Base-by-base conservation (phyloP, 92 coral and sea anemone genomes). In the Parazoanthus swiftii region DNA sequence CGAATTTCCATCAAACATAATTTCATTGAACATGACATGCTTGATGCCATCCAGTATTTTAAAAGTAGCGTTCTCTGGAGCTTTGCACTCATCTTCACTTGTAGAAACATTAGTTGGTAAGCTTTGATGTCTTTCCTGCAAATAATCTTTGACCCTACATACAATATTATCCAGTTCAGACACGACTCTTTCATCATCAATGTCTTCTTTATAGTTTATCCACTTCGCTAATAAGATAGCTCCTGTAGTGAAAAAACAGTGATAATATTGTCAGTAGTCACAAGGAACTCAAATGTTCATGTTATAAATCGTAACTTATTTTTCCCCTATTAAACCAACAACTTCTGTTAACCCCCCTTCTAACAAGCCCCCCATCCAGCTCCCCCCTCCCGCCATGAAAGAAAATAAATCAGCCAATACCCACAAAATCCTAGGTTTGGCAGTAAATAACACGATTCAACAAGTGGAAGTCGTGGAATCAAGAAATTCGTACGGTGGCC, bases 201-300 rank as follows among this genome's bases (percentile, higher is more conserved):
- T 81, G 51, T 90, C 89, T 68, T 89, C 92, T 39, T 88, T 89
- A 88, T 92, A 77, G 35, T 93, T 90, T 76, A 96, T 88, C 98
- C 98, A 96, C 81, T 91, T 93, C 72, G 95, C 95, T 81, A 96
- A 82, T 50, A 96, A 85, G 50, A 93, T 78, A 59, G 98, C 96
- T 83, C 98, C 98, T 96, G 86, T 72, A 48, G 67, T 46, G 38
- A 80, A 58, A 35, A 70, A 74, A n/a, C 51, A 50, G 70, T 18
- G 8, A 63, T 21, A 18, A 18, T 63, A 63, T 63, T 63, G 70
- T 63, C 70, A 63, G n/a, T n/a, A n/a, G n/a, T n/a, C n/a, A n/a
- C 70, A 63, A 63, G 26, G 25, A 63, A 63, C 8, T 13, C 6
- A 18, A 8, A 63, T 20, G 21, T 6, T 13, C 16, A 54, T 54